phyloP scores from a whole-genome alignment of 2,113 vertebrate genomes.

The Laterallus jamaicensis region DNA sequence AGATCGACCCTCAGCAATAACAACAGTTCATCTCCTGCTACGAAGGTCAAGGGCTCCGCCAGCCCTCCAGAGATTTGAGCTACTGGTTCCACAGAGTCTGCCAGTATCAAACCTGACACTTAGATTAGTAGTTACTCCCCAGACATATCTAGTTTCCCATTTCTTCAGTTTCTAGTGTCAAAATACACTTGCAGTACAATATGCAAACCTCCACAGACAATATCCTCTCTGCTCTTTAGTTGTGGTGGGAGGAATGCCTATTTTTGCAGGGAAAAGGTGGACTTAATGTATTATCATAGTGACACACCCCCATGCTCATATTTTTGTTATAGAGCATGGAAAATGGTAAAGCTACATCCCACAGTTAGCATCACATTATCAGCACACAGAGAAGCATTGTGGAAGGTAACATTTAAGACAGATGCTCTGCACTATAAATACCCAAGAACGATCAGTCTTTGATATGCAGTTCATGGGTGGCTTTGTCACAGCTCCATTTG shows the following conservation, averaged over 20 bases:
- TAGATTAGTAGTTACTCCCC: constrained; percentile 52
- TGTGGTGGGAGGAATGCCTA: background rate
- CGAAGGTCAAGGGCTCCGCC: constrained; percentile 45
- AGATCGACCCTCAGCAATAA: background rate
- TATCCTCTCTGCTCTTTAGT: background rate
- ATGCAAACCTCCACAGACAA: constrained; percentile 23
- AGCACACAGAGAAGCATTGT: background rate
- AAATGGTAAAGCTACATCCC: background rate
- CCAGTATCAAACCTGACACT: constrained; percentile 63
- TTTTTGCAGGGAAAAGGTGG: background rate
- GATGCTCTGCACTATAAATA: background rate
- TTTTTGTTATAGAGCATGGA: background rate
- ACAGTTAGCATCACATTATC: background rate
- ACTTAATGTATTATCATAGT: background rate
- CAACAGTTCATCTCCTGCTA: background rate
- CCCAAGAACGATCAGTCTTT: background rate
- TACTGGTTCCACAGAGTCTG: constrained; percentile 65
- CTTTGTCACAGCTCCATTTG: background rate
- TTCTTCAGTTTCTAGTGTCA: constrained; percentile 68
- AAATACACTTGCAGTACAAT: constrained; percentile 65
- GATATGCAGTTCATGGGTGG: background rate
- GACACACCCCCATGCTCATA: background rate
- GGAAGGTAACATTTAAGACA: background rate
- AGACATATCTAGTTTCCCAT: constrained; percentile 62
- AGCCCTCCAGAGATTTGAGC: background rate